Evolutionary conservation across 2,113 vertebrate species (phyloP).

Genomic region (Muntiacus muntjak): DNA sequence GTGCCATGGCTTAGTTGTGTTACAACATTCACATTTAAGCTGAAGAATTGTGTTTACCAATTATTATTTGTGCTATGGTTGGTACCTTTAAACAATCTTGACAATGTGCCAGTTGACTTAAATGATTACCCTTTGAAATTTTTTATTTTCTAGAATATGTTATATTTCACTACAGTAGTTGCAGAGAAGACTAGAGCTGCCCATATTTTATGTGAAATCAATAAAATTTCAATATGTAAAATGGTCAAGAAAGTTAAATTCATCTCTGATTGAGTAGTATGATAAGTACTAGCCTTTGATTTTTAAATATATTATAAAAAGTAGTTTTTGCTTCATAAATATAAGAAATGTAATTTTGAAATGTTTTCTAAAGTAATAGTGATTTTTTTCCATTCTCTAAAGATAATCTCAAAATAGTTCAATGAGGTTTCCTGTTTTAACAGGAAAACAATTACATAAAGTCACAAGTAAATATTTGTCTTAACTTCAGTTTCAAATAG

Average conservation of each 20-base stretch:
- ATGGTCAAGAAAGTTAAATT: slow-evolving; percentile 32
- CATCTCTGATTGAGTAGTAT: neutral
- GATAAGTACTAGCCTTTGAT: neutral
- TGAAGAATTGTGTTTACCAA: slow-evolving; percentile 44
- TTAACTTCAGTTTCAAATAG: neutral
- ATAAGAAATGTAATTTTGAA: neutral
- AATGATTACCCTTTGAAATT: neutral
- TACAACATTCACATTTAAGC: neutral
- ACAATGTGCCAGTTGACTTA: neutral
- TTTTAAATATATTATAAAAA: neutral
- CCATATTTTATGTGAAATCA: neutral
- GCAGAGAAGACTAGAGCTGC: neutral
- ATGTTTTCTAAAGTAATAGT: neutral
- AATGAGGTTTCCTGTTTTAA: neutral
- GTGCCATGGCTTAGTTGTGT: neutral
- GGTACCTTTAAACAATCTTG: neutral
- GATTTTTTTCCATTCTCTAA: neutral
- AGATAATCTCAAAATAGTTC: slow-evolving; percentile 14
- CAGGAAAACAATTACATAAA: neutral
- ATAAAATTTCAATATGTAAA: slow-evolving; percentile 24
- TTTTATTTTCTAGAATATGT: slow-evolving; percentile 47
- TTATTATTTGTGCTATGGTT: neutral
- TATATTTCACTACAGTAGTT: neutral
- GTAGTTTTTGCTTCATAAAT: neutral
- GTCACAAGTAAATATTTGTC: slow-evolving; percentile 15